These are phyloP conservation scores for Etheostoma cragini DNA, from an alignment of 2,113 vertebrate genomes.

Conservation along the genomic window DNA sequence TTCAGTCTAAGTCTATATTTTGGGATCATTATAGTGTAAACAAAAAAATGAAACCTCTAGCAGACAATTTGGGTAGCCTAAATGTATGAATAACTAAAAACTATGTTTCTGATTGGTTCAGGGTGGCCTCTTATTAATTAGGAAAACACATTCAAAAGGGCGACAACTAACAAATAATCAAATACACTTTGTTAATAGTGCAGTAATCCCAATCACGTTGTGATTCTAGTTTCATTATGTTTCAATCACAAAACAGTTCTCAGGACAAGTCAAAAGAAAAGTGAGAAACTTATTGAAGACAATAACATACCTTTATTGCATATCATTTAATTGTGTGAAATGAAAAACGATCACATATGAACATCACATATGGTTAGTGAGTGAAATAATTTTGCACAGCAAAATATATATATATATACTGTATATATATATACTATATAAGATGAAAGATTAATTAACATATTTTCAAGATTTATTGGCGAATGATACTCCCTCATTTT, in stretches of 20 bases:
- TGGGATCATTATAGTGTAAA: not conserved
- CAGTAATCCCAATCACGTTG: slow-evolving; percentile 8
- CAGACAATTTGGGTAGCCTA: not conserved
- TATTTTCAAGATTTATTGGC: slow-evolving; percentile 91
- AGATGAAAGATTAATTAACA: slow-evolving; percentile 92
- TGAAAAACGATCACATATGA: slow-evolving; percentile 95
- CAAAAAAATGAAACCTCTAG: not conserved
- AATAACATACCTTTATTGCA: slow-evolving; percentile 87
- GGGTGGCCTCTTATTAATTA: slow-evolving; percentile 9
- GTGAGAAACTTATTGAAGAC: slow-evolving; percentile 80
- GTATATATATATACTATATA: slow-evolving; percentile 83
- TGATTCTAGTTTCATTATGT: slow-evolving; percentile 14
- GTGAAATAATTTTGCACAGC: slow-evolving; percentile 99
- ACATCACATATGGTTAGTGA: slow-evolving; percentile 99
- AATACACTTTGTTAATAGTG: slow-evolving; percentile 22
- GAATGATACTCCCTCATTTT: slow-evolving; percentile 92
- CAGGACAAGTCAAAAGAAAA: slow-evolving; percentile 73
- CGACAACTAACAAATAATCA: not conserved
- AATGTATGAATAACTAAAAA: not conserved
- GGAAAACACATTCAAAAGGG: not conserved
- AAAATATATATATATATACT: slow-evolving; percentile 93
- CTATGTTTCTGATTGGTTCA: not conserved
- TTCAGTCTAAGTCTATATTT: not conserved
- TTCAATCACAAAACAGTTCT: slow-evolving; percentile 42
- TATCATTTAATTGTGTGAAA: slow-evolving; percentile 90